These are phyloP conservation scores for Tinea pellionella DNA, from an alignment of 2,888 invertebrate genomes.

Conservation along the genomic window DNA sequence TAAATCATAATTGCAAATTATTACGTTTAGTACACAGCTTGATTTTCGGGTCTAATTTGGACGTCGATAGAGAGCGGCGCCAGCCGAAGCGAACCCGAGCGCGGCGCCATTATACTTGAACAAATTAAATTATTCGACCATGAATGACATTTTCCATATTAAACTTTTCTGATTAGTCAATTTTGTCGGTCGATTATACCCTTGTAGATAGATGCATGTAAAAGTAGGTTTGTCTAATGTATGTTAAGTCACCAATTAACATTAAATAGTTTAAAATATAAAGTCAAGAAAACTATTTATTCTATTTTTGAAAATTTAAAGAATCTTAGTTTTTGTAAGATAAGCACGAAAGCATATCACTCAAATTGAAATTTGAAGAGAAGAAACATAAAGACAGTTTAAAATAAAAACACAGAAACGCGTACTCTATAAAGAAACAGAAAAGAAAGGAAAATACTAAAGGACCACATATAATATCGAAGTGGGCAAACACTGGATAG, in stretches of 20 bases:
- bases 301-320: conserved; percentile 1
- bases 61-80: conserved; percentile 51
- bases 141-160: neutral
- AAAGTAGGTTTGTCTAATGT: conserved; percentile 2
- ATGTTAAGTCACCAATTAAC: conserved; percentile 4
- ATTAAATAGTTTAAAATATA: neutral
- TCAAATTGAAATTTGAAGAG: conserved; percentile 25
- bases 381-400: conserved; percentile 43
- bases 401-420: conserved; percentile 44
- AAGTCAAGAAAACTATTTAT: neutral
- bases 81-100: conserved; percentile 59
- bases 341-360: conserved; percentile 25
- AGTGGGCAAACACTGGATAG: conserved; percentile 59
- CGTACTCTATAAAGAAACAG: conserved; percentile 43
- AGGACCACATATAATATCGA: conserved; percentile 66
- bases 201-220: conserved; percentile 3
- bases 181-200: neutral
- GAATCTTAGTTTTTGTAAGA: neutral
- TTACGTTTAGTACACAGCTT: neutral
- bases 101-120: conserved; percentile 40
- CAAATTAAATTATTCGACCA: neutral
- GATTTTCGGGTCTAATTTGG: conserved; percentile 1
- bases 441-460: conserved; percentile 41
- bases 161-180: neutral
- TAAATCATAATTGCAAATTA: neutral